Evolutionary conservation across 2,113 vertebrate species (phyloP).

Genomic region (Forbesichthys papilliferus): DNA sequence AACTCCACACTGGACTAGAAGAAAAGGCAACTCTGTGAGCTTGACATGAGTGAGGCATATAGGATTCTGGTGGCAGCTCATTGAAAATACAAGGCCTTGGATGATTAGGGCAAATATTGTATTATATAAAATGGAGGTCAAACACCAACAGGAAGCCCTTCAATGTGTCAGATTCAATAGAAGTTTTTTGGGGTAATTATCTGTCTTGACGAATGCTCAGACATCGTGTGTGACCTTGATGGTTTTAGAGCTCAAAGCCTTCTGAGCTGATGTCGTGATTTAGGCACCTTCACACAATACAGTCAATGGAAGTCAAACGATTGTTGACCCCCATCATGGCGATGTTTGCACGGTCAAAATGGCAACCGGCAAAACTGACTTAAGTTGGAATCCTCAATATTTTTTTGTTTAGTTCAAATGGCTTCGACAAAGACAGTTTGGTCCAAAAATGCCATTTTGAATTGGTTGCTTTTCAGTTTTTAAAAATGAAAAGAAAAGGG

Average conservation of each 20-base stretch:
- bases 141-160: constrained; percentile 60
- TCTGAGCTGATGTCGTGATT: no score
- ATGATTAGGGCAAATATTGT: constrained; percentile 64
- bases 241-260: constrained; percentile 45
- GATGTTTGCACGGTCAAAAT: no score
- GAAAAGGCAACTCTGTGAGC: constrained; percentile 46
- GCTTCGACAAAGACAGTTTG: no score
- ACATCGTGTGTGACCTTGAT: constrained; percentile 49
- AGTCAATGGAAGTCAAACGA: no score
- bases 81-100: constrained; percentile 60
- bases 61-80: constrained; percentile 42
- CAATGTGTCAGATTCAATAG: constrained; percentile 70
- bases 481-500: no score
- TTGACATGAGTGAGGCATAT: constrained; percentile 17
- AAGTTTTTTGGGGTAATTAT: constrained; percentile 61
- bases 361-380: no score
- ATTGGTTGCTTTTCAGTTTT: no score
- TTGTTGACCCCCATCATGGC: no score
- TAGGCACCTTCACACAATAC: no score
- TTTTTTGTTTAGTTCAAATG: no score
- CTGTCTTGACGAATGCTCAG: constrained; percentile 25
- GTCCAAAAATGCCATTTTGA: no score
- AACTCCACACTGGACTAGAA: constrained; percentile 50
- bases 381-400: no score
- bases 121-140: constrained; percentile 64